These are phyloP conservation scores for Promerops cafer DNA, from an alignment of 2,113 vertebrate genomes.

Conservation along the genomic window DNA sequence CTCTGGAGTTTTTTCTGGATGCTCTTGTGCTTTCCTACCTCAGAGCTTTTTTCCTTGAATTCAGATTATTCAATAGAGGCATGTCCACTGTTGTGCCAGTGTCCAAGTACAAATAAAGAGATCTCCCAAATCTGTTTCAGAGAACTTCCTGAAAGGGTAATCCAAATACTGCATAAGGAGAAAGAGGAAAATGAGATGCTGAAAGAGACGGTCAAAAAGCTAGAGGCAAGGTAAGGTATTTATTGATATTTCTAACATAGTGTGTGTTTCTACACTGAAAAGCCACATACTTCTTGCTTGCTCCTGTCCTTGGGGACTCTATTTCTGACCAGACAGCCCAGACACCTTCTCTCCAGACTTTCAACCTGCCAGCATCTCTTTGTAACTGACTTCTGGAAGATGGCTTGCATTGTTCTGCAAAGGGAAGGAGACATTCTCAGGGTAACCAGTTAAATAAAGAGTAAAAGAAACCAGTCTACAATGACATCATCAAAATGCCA, in stretches of 20 bases:
- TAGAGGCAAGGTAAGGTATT: background rate
- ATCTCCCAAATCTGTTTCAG: background rate
- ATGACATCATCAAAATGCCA: background rate
- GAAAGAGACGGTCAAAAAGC: background rate
- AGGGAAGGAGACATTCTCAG: background rate
- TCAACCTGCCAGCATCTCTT: background rate
- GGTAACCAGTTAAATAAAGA: background rate
- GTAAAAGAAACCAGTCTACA: background rate
- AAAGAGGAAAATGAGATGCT: background rate
- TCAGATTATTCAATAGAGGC: background rate
- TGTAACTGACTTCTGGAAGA: background rate
- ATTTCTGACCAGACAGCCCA: background rate
- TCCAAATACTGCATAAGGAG: background rate
- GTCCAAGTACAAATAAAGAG: background rate
- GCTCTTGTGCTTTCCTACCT: background rate
- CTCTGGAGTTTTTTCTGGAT: background rate
- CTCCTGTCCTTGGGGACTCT: background rate
- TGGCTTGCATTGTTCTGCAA: background rate
- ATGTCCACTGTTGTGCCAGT: background rate
- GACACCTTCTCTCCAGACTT: background rate
- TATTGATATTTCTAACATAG: background rate
- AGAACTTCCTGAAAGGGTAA: background rate
- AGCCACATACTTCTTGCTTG: background rate
- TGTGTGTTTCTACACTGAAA: background rate
- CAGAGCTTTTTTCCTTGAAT: background rate